These are phyloP conservation scores for Semaprochilodus insignis DNA, from an alignment of 2,797 vertebrate species.

Conservation along the genomic window DNA sequence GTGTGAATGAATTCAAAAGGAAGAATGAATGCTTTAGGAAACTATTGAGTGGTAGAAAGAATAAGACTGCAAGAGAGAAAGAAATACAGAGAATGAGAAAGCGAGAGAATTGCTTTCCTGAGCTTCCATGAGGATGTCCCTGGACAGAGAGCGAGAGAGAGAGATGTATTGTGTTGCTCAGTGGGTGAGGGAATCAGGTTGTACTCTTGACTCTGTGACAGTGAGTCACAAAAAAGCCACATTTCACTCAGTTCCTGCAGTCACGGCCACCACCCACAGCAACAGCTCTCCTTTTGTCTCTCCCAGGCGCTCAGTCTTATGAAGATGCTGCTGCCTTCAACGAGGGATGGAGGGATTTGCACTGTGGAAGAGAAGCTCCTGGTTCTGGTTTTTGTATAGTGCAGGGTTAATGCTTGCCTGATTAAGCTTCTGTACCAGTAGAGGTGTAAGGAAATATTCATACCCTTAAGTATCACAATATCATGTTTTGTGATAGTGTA, in stretches of 20 bases:
- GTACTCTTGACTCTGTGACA: background rate
- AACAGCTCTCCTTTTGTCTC: slow-evolving; percentile 1
- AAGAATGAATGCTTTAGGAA: background rate
- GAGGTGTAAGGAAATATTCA: too few relatives aligned
- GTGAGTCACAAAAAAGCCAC: slow-evolving; percentile 1
- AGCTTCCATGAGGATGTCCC: background rate
- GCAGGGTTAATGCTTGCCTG: background rate
- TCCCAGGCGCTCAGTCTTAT: background rate
- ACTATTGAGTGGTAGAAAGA: background rate
- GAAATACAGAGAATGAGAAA: background rate
- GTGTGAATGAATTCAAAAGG: background rate
- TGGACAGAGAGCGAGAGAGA: background rate
- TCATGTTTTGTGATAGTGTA: too few relatives aligned
- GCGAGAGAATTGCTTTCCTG: background rate
- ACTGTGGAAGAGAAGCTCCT: background rate
- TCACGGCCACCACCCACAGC: background rate
- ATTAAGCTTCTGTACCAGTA: too few relatives aligned
- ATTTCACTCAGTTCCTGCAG: slow-evolving; percentile 5
- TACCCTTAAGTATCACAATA: too few relatives aligned
- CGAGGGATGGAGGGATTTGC: background rate
- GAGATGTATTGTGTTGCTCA: background rate
- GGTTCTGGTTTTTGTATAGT: background rate
- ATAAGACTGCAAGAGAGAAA: background rate
- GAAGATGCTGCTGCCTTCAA: background rate
- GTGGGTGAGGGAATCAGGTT: background rate